A percentile compares a stretch with the other conserved stretches of the same genome.
phyloP scores from a whole-genome alignment of 2,797 vertebrate genomes.

The Chromobotia macracanthus region DNA sequence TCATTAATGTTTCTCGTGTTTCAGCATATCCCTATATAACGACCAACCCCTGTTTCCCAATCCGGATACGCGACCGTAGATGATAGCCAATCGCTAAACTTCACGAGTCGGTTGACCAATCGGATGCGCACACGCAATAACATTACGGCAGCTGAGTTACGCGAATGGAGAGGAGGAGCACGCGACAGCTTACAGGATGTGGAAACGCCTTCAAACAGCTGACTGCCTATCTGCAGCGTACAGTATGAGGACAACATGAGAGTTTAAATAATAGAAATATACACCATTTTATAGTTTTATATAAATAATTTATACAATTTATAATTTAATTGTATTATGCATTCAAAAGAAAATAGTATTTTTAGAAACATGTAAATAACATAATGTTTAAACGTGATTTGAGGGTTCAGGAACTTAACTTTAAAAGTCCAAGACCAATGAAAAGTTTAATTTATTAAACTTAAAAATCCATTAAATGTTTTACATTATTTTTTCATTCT shows the following conservation, averaged over 20 bases:
- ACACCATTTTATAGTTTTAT: not conserved
- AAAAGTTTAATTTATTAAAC: too few relatives aligned
- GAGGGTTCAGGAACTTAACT: too few relatives aligned
- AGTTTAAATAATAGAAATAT: not conserved
- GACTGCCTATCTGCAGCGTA: slow-evolving; percentile 2
- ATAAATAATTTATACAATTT: too few relatives aligned
- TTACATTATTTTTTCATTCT: not conserved
- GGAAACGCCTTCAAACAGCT: slow-evolving; percentile 47
- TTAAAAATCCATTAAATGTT: too few relatives aligned
- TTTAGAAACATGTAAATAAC: not conserved
- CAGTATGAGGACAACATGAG: not conserved
- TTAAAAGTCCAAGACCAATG: too few relatives aligned
- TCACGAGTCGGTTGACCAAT: slow-evolving; percentile 66
- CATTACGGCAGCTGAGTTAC: not conserved
- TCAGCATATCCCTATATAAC: slow-evolving; percentile 61
- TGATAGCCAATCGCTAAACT: slow-evolving; percentile 67
- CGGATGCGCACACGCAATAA: slow-evolving; percentile 75
- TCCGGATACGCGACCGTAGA: slow-evolving; percentile 32
- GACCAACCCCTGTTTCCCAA: slow-evolving; percentile 67
- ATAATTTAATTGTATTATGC: not conserved
- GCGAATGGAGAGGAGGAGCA: slow-evolving; percentile 51
- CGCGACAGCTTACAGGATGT: slow-evolving; percentile 67
- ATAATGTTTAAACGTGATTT: too few relatives aligned
- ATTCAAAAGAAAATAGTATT: not conserved
- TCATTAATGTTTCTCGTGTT: slow-evolving; percentile 41